Base-by-base conservation (phyloP, 2,888 invertebrate genomes). In the Quadroppia sp. region DNA sequence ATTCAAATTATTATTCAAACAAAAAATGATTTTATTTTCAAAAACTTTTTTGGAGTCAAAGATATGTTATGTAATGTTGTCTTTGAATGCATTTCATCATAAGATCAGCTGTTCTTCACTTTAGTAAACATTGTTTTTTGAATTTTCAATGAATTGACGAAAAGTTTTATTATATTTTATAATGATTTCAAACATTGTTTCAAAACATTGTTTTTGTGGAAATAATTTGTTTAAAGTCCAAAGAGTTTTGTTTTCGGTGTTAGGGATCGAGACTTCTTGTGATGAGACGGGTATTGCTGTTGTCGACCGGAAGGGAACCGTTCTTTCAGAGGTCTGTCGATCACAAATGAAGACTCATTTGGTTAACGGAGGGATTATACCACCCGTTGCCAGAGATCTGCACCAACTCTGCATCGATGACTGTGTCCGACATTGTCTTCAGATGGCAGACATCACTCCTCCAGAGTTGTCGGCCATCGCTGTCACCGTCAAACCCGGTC, bases 181-280 rank as follows among this genome's bases (percentile, higher is more conserved):
- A n/a, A n/a, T n/a, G n/a, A n/a, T n/a, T n/a, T n/a, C n/a, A n/a
- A n/a, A n/a, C n/a, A n/a, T n/a, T n/a, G n/a, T n/a, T n/a, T n/a
- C n/a, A n/a, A n/a, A n/a, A 40, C 6, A 40, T 40, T 40, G 13
- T 6, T 40, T 40, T 40, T 40, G 40, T 9, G 40, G 40, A 40
- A 13, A 40, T n/a, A n/a, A 40, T 40, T 40, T 40, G 40, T 40
- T 40, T 40, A 6, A 40, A 40, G 13, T 40, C 17, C 7, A n/a
- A 53, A 20, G 23, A 53, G 23, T 53, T 23, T 53, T 25, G n/a
- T 36, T 36, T 36, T 23, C 28, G n/a, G 79, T 97, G 73, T 84
- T 97, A 78, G 97, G 97, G 7, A 96, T 98, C 79, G 98, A 98
- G 86, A 94, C 95, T 4, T 96, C 96, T 76, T 98, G 96, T 82